Evolutionary conservation across 92 coral and sea anemone genomes (phyloP), one percentile per base, ranked within the genome.

Genomic region (Bergia puertoricense): DNA sequence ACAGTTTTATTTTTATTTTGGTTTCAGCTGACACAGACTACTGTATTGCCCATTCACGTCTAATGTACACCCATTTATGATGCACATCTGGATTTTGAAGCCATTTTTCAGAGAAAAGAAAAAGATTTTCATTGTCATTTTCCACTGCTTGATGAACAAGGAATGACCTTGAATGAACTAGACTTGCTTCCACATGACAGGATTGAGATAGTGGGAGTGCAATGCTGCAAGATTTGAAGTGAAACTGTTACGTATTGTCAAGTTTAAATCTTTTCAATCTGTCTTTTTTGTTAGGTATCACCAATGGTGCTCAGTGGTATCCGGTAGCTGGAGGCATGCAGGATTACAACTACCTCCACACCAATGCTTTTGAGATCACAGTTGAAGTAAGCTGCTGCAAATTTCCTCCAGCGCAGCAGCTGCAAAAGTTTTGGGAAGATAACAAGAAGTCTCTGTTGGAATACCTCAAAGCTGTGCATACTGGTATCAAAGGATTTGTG

Each of bases 251-350:
- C 2, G 30, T 65, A 5, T 14, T 18, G 39, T 43, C n/a, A 2
- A 15, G 20, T 71, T n/a, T 72, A 1, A 46, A 71, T 74, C 15
- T 44, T 71, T 71, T 48, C 59, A 16, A 2, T n/a, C n/a, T 30
- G 30, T 30, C 67, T 75, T 76, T 54, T 82, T 7, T 43, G 54
- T 5, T 74, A 97, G 99, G 99, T 74, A 97, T 97, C 77, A 97
- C 99, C 6, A 97, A 97, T 88, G 99, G 99, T 45, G 99, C 98
- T 0, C 79, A 92, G 9, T 97, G 99, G 99, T 97, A 97, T 72
- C 90, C 96, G 0, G 97, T 97, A 0, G 77, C 95, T 13, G 99
- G 99, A 6, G 99, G 99, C 42, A 97, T 97, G 99, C 99, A 97
- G 79, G 99, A 97, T 85, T 97, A 80, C 75, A 97, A 97, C 93